Evolutionary conservation across 2,797 vertebrate species (phyloP).

Genomic region (Spea hammondii): DNA sequence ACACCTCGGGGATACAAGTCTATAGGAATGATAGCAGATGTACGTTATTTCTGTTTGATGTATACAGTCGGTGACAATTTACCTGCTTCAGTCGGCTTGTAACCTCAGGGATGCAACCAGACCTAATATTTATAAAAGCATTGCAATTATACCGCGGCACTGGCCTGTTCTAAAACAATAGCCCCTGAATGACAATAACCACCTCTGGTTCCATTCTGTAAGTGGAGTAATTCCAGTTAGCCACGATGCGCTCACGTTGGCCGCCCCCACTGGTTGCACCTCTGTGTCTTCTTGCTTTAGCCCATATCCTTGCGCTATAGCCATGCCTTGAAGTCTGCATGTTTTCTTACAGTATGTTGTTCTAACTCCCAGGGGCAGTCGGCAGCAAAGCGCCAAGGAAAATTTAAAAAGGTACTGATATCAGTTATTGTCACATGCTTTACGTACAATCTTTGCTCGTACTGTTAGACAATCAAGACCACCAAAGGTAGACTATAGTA

Average conservation of each 20-base stretch:
- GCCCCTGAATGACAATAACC: not conserved
- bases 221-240: not conserved
- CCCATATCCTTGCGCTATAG: slow-evolving; percentile 56
- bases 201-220: not conserved
- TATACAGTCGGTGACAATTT: not conserved
- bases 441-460: slow-evolving; percentile 19
- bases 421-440: slow-evolving; percentile 75
- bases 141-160: too few species aligned
- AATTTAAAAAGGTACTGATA: slow-evolving; percentile 99
- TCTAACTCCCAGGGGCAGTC: slow-evolving; percentile 99
- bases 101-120: slow-evolving; percentile 5
- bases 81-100: not conserved
- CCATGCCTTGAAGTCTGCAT: slow-evolving; percentile 81
- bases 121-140: not conserved
- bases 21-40: not conserved
- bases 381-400: slow-evolving; percentile 99
- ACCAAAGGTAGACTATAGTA: too few species aligned
- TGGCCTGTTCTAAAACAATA: not conserved
- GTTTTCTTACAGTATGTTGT: slow-evolving; percentile 97
- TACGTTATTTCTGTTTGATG: not conserved
- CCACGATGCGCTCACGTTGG: too few species aligned
- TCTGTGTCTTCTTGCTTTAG: slow-evolving; percentile 11
- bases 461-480: slow-evolving; percentile 1
- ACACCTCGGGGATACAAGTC: too few species aligned
- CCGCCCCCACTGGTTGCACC: slow-evolving; percentile 5